Conservation (phyloP, 2,113 vertebrate species). For the Corythornis madagascariensis region DNA sequence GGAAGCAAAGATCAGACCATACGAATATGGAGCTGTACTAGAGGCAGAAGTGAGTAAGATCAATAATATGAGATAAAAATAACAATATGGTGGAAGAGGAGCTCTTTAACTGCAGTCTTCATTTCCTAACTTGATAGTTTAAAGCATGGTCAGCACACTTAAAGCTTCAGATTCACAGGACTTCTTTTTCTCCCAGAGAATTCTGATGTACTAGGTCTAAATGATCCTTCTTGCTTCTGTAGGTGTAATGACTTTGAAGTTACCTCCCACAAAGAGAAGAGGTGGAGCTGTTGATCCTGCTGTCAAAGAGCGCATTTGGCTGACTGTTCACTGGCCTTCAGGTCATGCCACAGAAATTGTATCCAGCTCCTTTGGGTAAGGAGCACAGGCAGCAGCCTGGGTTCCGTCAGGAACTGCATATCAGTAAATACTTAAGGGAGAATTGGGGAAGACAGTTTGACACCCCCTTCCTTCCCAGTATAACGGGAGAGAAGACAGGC, state of each 20-base stretch:
- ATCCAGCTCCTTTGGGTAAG: conserved; percentile 92
- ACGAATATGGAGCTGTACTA: conserved; percentile 89
- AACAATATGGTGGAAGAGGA: not conserved
- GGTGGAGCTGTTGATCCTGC: conserved; percentile 82
- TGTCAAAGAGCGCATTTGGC: conserved; percentile 94
- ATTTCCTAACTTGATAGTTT: not conserved
- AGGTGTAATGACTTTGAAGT: conserved; percentile 88
- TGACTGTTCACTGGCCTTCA: conserved; percentile 88
- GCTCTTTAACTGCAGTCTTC: not conserved
- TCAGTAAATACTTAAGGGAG: not conserved
- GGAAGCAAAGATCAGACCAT: conserved; percentile 97
- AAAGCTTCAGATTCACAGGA: not conserved
- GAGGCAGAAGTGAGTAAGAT: conserved; percentile 83
- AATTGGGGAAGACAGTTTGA: not conserved
- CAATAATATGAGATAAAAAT: not conserved
- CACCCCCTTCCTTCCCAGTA: not conserved
- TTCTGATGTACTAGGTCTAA: not conserved
- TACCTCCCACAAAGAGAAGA: conserved; percentile 90
- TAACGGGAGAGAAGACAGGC: not conserved
- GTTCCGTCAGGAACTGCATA: not conserved
- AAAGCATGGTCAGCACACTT: not conserved
- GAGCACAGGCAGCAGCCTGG: not conserved
- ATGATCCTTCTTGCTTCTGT: not conserved
- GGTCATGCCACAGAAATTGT: conserved; percentile 80
- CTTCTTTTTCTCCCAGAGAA: not conserved